Evolutionary conservation across 2,113 vertebrate genomes (phyloP), one percentile per base, ranked within the genome.

Genomic region (Brienomyrus longianalis): DNA sequence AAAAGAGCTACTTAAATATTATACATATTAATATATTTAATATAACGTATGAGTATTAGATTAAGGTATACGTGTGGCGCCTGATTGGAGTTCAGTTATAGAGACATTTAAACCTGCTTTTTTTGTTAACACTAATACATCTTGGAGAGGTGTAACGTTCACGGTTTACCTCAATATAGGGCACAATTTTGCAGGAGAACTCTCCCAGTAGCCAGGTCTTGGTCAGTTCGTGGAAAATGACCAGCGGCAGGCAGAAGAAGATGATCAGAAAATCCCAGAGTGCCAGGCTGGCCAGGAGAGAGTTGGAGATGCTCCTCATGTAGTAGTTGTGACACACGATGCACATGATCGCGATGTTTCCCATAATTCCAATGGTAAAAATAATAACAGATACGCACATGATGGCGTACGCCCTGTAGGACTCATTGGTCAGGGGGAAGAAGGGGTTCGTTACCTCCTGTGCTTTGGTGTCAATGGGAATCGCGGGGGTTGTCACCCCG

Each of bases 271-370:
- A 99, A 92, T 99, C 98, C 98, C 98, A 99, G 91, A 99, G 97
- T 62, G 98, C 98, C 89, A 99, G 94, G 93, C 97, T 99, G 93
- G 98, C 98, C 92, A 99, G 93, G 88, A 99, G 96, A 0, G 98
- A 98, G 93, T 99, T 99, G 90, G 98, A 99, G 94, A 99, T 98
- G 94, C 98, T 99, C 94, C 98, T 95, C 98, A 99, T 98, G 94
- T 98, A 98, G 95, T 98, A 98, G 94, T 99, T 99, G 93, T 99
- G 97, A 77, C 98, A 99, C 89, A 99, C 98, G 88, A 99, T 97
- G 94, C 98, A 99, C 98, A 99, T 98, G 92, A 99, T 95, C 2
- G 98, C 97, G 93, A 99, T 95, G 94, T 99, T 99, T 85, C 97
- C 98, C 54, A 97, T 94, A 92, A 99, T 96, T 1, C 98, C 98